Conservation (phyloP, 53 echinoderm and acorn worm species). For the Astropecten irregularis region DNA sequence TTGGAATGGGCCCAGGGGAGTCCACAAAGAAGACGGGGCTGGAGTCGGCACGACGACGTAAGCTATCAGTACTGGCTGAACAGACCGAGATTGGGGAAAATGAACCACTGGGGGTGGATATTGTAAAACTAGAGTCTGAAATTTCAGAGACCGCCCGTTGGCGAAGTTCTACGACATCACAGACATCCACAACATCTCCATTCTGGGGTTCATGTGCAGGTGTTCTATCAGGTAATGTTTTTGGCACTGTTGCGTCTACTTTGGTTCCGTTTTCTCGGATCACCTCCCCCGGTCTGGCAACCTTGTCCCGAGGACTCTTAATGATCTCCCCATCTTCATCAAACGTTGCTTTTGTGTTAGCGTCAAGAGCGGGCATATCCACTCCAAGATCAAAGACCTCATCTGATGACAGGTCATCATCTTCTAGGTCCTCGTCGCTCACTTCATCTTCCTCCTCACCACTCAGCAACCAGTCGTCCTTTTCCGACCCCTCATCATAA, state of each 20-base stretch:
- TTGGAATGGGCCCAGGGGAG: not conserved
- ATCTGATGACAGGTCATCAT: slow-evolving; percentile 7
- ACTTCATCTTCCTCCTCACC: slow-evolving; percentile 28
- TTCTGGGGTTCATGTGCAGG: not conserved
- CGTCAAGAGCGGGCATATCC: not conserved
- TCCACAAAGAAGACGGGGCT: slow-evolving; percentile 5
- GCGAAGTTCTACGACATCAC: not conserved
- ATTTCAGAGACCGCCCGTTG: slow-evolving; percentile 57
- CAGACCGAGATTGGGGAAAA: slow-evolving; percentile 44
- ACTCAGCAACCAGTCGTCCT: slow-evolving; percentile 13
- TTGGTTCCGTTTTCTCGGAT: not conserved
- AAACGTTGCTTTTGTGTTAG: not conserved
- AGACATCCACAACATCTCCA: not conserved
- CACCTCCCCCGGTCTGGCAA: slow-evolving; percentile 13
- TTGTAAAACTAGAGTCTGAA: slow-evolving; percentile 79
- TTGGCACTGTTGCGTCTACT: not conserved
- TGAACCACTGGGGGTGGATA: slow-evolving; percentile 80
- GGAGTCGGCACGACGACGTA: not conserved
- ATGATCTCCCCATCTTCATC: slow-evolving; percentile 35
- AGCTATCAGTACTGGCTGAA: slow-evolving; percentile 33
- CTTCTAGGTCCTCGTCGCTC: not conserved
- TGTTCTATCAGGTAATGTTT: not conserved
- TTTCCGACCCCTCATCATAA: slow-evolving; percentile 1
- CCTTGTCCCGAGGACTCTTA: slow-evolving; percentile 3
- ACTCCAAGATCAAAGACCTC: slow-evolving; percentile 34